Evolutionary conservation across 2,113 vertebrate species (phyloP).

Genomic region (Myrmecophaga tridactyla): DNA sequence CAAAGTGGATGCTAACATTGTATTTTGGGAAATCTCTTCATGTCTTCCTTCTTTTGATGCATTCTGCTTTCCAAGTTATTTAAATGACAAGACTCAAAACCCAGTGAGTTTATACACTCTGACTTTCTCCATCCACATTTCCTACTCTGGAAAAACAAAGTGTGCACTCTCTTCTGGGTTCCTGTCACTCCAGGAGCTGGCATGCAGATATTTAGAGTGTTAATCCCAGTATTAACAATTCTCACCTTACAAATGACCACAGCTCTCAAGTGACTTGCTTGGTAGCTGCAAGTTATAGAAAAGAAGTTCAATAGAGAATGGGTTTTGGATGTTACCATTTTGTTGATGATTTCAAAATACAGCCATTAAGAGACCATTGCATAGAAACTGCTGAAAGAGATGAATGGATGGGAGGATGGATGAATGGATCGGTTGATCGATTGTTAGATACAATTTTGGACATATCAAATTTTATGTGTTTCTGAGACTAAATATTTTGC

Average conservation of each 20-base stretch:
- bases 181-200: neutral
- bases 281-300: neutral
- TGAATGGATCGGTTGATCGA: neutral
- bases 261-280: conserved; percentile 5
- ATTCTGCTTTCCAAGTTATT: neutral
- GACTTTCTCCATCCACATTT: neutral
- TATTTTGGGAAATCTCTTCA: neutral
- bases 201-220: neutral
- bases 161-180: neutral
- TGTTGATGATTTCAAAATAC: conserved; percentile 25
- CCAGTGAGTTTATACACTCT: neutral
- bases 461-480: neutral
- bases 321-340: conserved; percentile 12
- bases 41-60: neutral
- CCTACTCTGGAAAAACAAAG: neutral
- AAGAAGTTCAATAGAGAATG: neutral
- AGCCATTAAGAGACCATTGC: neutral
- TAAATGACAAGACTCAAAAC: conserved; percentile 28
- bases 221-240: neutral
- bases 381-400: conserved; percentile 14
- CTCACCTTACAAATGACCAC: neutral
- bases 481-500: conserved; percentile 30
- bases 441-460: neutral
- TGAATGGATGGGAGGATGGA: neutral
- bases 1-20: neutral